Evolutionary conservation across 2,888 invertebrate genomes (phyloP), one percentile per base, ranked within the genome.

Genomic region (Disparrhopalites patrizii): DNA sequence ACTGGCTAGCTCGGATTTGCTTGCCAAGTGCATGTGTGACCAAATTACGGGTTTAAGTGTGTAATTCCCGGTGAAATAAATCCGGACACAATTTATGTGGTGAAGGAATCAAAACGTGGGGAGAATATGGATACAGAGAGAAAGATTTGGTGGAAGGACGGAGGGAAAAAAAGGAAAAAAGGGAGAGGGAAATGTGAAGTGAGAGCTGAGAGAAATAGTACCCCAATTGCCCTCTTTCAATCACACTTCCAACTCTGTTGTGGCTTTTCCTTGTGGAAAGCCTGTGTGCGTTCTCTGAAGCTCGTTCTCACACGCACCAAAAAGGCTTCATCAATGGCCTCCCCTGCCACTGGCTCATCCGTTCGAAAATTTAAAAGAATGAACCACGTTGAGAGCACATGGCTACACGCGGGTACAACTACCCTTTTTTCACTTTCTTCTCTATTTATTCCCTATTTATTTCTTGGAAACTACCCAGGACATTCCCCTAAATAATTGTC

Each of bases 191-290:
- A 57, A 57, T 47, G 50, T 8, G 10, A 47, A 47, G 7, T 18
- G 43, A 25, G 15, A 33, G 47, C 38, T 57, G 36, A 28, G 56
- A 56, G 23, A 61, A 50, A 25, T 23, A 55, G 62, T 62, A 55
- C 62, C 20, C 55, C 67, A 67, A 68, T 70, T 62, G 72, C 72
- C 72, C 72, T 72, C 72, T 72, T 69, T 70, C 70, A 69, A 72
- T 67, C 70, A 71, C 56, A 67, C 40, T 61, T 50, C 51, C 69
- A 71, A 71, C 71, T 67, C 56, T 65, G 65, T 62, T 58, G 50
- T 43, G 60, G 31, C 8, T 54, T 43, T 13, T 61, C 15, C n/a
- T n/a, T n/a, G n/a, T 55, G 30, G 56, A 56, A 38, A 38, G 43
- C 43, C 15, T 43, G n/a, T 20, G 43, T 58, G 43, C 10, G 43